These are phyloP conservation scores for Adelosebastes latens DNA, from an alignment of 2,797 vertebrate species.

Conservation along the genomic window DNA sequence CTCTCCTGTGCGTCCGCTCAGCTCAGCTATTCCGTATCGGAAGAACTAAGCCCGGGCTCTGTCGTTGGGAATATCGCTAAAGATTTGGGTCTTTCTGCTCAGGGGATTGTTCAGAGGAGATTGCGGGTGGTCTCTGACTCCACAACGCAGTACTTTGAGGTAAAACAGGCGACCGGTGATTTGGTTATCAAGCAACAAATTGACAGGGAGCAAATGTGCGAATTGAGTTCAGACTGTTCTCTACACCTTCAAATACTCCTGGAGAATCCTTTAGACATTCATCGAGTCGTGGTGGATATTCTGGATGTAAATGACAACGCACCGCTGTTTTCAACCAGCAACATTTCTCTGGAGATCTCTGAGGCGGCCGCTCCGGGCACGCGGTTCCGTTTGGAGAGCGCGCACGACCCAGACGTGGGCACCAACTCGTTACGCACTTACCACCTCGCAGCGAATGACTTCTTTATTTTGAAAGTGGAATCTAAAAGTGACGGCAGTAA, in stretches of 20 bases:
- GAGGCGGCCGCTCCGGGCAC: slow-evolving; percentile 89
- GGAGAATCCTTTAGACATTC: slow-evolving; percentile 89
- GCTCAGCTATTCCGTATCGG: slow-evolving; percentile 91
- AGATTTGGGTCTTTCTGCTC: slow-evolving; percentile 88
- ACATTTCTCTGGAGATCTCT: slow-evolving; percentile 88
- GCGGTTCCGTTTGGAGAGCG: slow-evolving; percentile 92
- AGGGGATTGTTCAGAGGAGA: slow-evolving; percentile 84
- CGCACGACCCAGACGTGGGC: slow-evolving; percentile 95
- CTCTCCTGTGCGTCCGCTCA: slow-evolving; percentile 86
- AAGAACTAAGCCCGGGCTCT: slow-evolving; percentile 91
- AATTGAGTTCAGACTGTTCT: slow-evolving; percentile 84
- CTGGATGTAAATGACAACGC: slow-evolving; percentile 95
- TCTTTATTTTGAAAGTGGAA: slow-evolving; percentile 90
- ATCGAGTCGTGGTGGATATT: slow-evolving; percentile 90
- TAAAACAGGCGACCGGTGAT: slow-evolving; percentile 87
- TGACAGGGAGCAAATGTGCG: slow-evolving; percentile 92
- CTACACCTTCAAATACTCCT: slow-evolving; percentile 89
- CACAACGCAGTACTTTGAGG: slow-evolving; percentile 87
- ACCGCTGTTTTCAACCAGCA: slow-evolving; percentile 88
- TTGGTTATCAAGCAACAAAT: slow-evolving; percentile 91
- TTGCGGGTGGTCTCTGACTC: slow-evolving; percentile 88
- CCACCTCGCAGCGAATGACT: slow-evolving; percentile 85
- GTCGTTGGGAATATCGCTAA: slow-evolving; percentile 92
- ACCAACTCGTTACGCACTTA: slow-evolving; percentile 92
- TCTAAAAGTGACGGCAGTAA: slow-evolving; percentile 91